These are phyloP conservation scores for Drosophila parthenogenetica DNA, from an alignment of 2,888 invertebrate genomes.

Conservation along the genomic window DNA sequence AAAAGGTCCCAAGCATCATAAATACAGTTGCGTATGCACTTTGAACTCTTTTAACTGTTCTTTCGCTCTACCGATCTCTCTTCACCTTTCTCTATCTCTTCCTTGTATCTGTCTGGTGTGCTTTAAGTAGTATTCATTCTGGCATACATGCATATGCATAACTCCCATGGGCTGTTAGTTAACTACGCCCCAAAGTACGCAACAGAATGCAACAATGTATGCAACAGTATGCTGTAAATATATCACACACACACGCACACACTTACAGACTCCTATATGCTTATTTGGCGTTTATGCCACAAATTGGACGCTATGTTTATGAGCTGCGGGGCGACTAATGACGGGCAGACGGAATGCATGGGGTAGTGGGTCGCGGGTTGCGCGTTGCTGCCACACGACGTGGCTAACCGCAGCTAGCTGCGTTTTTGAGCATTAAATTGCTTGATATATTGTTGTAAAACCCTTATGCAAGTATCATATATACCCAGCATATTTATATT, in stretches of 20 bases:
- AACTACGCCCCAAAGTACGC: conserved; percentile 62
- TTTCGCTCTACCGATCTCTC: neutral
- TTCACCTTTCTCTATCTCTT: neutral
- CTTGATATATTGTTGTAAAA: conserved; percentile 69
- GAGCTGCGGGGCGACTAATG: conserved; percentile 23
- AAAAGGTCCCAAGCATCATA: conserved; percentile 41
- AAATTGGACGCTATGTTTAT: conserved; percentile 74
- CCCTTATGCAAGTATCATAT: conserved; percentile 19
- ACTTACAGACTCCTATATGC: conserved; percentile 33
- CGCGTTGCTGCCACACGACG: conserved; percentile 27
- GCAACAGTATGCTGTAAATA: conserved; percentile 21
- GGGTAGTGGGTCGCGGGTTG: neutral
- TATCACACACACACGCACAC: neutral
- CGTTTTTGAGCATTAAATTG: conserved; percentile 77
- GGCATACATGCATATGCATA: conserved; percentile 44
- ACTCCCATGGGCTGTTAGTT: conserved; percentile 45
- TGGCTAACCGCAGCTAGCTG: conserved; percentile 58
- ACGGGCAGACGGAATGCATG: neutral
- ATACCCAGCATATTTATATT: conserved; percentile 11
- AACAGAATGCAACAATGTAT: conserved; percentile 37
- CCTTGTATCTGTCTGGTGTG: too few species aligned
- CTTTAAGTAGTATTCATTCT: conserved; percentile 44
- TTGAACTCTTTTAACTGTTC: conserved; percentile 36
- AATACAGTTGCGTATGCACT: conserved; percentile 51
- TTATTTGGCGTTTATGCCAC: conserved; percentile 74